phyloP scores from a whole-genome alignment of 1,140 invertebrate genomes.

The Notospermus geniculatus region DNA sequence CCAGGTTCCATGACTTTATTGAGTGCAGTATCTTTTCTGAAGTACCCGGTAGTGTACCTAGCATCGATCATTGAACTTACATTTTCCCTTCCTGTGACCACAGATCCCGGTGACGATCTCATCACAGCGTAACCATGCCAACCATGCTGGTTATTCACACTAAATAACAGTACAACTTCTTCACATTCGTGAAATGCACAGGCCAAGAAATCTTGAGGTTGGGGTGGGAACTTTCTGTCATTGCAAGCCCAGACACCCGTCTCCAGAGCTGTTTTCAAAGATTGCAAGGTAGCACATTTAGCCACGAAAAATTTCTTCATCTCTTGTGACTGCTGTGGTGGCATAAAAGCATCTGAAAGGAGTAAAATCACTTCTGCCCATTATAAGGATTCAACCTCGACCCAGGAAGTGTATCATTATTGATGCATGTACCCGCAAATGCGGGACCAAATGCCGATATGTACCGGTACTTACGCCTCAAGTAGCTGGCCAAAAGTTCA shows the following conservation, averaged over 20 bases:
- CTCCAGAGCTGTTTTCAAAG: constrained; percentile 27
- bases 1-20: too few relatives aligned
- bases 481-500: too few relatives aligned
- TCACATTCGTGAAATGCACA: constrained; percentile 21
- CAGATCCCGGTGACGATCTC: constrained; percentile 7
- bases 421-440: too few relatives aligned
- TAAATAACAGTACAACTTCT: constrained; percentile 37
- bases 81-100: not conserved
- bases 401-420: too few relatives aligned
- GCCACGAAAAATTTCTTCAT: constrained; percentile 33
- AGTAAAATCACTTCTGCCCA: too few relatives aligned
- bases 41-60: too few relatives aligned
- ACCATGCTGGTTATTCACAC: constrained; percentile 44
- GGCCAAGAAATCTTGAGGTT: constrained; percentile 28
- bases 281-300: constrained; percentile 34
- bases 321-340: not conserved
- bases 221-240: constrained; percentile 28
- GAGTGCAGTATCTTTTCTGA: too few relatives aligned
- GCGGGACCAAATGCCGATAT: too few relatives aligned
- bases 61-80: too few relatives aligned
- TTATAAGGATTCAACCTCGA: too few relatives aligned
- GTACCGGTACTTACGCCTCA: too few relatives aligned
- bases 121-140: constrained; percentile 43
- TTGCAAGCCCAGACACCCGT: constrained; percentile 36
- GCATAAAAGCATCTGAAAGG: too few relatives aligned